Evolutionary conservation across 2,113 vertebrate genomes (phyloP).

Genomic region (Stercorarius parasiticus): DNA sequence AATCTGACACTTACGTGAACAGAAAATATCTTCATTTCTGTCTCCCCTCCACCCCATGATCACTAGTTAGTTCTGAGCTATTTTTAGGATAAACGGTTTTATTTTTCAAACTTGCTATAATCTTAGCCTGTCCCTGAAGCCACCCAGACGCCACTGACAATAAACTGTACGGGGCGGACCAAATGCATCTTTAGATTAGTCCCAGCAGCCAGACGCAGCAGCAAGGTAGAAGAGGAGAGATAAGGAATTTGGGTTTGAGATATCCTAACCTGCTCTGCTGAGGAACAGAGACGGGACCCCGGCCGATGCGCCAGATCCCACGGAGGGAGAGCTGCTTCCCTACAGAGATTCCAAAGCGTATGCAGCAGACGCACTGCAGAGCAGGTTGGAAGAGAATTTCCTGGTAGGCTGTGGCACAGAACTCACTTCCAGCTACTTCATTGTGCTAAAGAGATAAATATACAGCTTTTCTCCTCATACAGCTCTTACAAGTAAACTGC

Average conservation of each 20-base stretch:
- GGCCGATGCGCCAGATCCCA: neutral
- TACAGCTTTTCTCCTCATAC: neutral
- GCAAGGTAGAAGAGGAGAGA: neutral
- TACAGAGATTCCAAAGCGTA: neutral
- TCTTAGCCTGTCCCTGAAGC: slow-evolving; percentile 18
- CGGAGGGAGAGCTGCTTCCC: neutral
- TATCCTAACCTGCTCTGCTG: neutral
- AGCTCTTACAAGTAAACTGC: neutral
- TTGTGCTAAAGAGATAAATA: neutral
- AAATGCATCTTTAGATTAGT: neutral
- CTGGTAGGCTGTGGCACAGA: neutral
- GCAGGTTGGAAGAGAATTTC: neutral
- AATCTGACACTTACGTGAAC: slow-evolving; percentile 70
- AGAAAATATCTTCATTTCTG: slow-evolving; percentile 68
- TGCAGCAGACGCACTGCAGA: neutral
- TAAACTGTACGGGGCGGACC: neutral
- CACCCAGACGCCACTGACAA: neutral
- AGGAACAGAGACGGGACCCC: neutral
- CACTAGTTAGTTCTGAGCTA: neutral
- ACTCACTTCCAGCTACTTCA: neutral
- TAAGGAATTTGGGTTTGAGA: neutral
- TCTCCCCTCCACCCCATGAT: neutral
- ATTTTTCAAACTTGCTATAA: neutral
- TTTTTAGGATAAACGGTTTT: slow-evolving; percentile 28
- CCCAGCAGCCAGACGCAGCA: neutral